Evolutionary conservation across 2,113 vertebrate species (phyloP).

Genomic region (Pelusios castaneus): DNA sequence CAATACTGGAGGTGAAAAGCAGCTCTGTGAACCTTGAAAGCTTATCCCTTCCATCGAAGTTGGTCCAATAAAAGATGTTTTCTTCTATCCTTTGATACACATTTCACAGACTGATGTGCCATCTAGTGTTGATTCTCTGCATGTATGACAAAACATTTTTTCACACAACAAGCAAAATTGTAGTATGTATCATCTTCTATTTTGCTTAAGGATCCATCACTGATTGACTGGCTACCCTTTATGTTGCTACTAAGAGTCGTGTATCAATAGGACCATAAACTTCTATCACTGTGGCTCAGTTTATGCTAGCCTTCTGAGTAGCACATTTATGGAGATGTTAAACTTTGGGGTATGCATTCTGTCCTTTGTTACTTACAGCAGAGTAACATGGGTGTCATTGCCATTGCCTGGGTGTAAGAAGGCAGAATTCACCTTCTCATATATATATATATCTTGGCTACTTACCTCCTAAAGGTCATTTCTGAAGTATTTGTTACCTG

Average conservation of each 20-base stretch:
- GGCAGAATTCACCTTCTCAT: background rate
- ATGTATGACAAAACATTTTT: background rate
- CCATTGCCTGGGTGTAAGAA: background rate
- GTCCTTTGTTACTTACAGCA: background rate
- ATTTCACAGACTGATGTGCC: constrained; percentile 38
- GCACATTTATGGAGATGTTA: background rate
- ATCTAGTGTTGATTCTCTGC: constrained; percentile 43
- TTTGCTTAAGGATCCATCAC: background rate
- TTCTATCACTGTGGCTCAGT: background rate
- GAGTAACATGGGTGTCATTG: background rate
- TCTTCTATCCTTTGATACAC: background rate
- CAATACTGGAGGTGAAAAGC: background rate
- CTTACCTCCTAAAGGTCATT: background rate
- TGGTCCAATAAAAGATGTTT: background rate
- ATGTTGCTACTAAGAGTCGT: background rate
- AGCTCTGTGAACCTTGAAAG: background rate
- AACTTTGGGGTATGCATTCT: background rate
- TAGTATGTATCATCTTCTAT: background rate
- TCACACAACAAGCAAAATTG: background rate
- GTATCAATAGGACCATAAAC: background rate
- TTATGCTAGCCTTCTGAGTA: background rate
- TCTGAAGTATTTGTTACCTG: background rate
- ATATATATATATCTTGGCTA: too few species aligned
- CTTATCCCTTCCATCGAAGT: background rate
- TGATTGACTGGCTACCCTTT: background rate